These are phyloP conservation scores for Pseudeuparius sepicola DNA, from an alignment of 2,888 invertebrate genomes.

Conservation along the genomic window DNA sequence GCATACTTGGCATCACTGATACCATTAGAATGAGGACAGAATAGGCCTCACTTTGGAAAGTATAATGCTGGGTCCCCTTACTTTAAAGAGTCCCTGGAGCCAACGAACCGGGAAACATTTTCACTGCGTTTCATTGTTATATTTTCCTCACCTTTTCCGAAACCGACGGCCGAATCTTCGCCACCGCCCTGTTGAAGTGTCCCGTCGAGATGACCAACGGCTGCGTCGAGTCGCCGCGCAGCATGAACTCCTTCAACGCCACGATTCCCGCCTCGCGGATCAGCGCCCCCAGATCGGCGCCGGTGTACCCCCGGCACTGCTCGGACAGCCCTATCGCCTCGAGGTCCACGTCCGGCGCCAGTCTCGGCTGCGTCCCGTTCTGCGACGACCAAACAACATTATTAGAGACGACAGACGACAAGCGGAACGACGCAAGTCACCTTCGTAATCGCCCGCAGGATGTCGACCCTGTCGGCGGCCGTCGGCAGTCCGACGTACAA, in stretches of 20 bases:
- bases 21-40: too few relatives aligned
- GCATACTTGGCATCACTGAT: too few relatives aligned
- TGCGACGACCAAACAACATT: conserved; percentile 33
- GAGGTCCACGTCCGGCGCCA: conserved; percentile 69
- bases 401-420: neutral
- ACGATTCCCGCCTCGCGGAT: conserved; percentile 79
- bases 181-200: conserved; percentile 70
- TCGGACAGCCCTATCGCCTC: conserved; percentile 56
- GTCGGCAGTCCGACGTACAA: conserved; percentile 85
- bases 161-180: conserved; percentile 80
- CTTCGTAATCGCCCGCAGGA: conserved; percentile 82
- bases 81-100: too few relatives aligned
- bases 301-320: conserved; percentile 71
- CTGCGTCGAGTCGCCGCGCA: conserved; percentile 39
- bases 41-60: too few relatives aligned
- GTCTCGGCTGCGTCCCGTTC: conserved; percentile 69
- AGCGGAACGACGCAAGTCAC: conserved; percentile 36
- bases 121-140: too few relatives aligned
- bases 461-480: conserved; percentile 70
- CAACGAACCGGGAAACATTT: too few relatives aligned
- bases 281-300: conserved; percentile 87
- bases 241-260: conserved; percentile 68
- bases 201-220: conserved; percentile 50
- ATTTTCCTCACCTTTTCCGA: conserved; percentile 57
- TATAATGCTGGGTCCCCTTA: too few relatives aligned